Percentiles rank a stretch among this genome's conserved stretches.
Conservation (phyloP, 2,113 vertebrate genomes). For the Oreochromis aureus region DNA sequence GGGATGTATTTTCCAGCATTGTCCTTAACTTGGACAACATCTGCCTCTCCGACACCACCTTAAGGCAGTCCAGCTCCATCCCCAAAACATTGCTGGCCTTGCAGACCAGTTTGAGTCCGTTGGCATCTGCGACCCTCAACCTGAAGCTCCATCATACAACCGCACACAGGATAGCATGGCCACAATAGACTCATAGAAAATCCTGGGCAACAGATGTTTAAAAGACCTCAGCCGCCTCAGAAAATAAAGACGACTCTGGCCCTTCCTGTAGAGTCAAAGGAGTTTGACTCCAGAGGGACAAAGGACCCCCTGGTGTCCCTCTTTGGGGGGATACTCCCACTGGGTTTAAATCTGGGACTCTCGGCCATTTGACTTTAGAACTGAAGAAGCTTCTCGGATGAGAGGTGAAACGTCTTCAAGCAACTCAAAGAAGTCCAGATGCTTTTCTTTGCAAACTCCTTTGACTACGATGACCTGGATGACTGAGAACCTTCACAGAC, state of each 20-base stretch:
- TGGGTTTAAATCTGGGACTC: too few relatives aligned
- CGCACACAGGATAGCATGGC: rapidly evolving
- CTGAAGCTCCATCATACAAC: not conserved
- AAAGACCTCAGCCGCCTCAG: not conserved
- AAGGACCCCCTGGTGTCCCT: too few relatives aligned
- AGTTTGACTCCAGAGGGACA: too few relatives aligned
- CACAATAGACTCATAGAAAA: not conserved
- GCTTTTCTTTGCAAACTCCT: too few relatives aligned
- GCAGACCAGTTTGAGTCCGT: not conserved
- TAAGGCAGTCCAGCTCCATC: not conserved
- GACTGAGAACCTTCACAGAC: too few relatives aligned
- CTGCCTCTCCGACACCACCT: not conserved
- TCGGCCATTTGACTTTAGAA: too few relatives aligned
- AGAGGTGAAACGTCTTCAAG: too few relatives aligned
- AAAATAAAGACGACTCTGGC: not conserved
- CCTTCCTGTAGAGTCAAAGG: not conserved
- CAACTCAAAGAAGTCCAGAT: too few relatives aligned
- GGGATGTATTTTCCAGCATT: not conserved
- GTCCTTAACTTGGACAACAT: not conserved
- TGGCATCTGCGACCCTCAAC: not conserved
- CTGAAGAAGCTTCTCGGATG: too few relatives aligned
- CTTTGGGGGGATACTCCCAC: too few relatives aligned
- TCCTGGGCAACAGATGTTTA: not conserved
- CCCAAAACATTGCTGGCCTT: not conserved
- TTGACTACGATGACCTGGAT: too few relatives aligned